A percentile compares a stretch with the other conserved stretches of the same genome.
These are phyloP conservation scores for Calephelis virginiensis DNA, from an alignment of 1,140 invertebrate species.

Conservation along the genomic window DNA sequence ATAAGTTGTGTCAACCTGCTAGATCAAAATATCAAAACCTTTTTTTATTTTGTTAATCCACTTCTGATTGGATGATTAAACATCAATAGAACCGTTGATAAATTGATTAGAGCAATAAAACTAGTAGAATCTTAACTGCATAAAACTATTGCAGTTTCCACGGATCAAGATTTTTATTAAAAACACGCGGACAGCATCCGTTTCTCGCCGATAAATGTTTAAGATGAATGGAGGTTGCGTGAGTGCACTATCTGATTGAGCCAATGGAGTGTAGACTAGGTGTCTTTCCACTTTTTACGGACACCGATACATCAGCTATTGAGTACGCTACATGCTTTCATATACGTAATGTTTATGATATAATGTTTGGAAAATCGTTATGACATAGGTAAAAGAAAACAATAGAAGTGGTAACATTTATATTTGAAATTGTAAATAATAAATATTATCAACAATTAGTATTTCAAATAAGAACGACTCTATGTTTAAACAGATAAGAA, in stretches of 20 bases:
- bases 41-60: not conserved
- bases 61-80: slow-evolving; percentile 25
- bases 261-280: slow-evolving; percentile 36
- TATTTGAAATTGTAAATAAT: not conserved
- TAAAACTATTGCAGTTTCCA: slow-evolving; percentile 36
- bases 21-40: no score
- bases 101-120: slow-evolving; percentile 32
- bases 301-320: slow-evolving; percentile 29
- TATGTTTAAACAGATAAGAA: no score
- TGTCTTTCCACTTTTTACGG: slow-evolving; percentile 57
- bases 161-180: slow-evolving; percentile 55
- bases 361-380: slow-evolving; percentile 34
- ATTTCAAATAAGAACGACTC: no score
- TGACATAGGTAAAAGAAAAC: not conserved
- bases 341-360: slow-evolving; percentile 67
- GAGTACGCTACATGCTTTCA: slow-evolving; percentile 50
- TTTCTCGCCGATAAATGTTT: slow-evolving; percentile 51
- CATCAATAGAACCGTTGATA: slow-evolving; percentile 31
- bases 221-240: slow-evolving; percentile 64
- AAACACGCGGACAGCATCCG: slow-evolving; percentile 55
- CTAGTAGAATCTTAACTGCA: slow-evolving; percentile 33
- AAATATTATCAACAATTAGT: not conserved
- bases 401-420: not conserved
- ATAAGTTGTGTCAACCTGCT: no score
- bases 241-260: slow-evolving; percentile 63